Percentiles rank a stretch among this genome's conserved stretches.
Conservation (phyloP, 2,888 invertebrate species). For the Neoitamus cyanurus region DNA sequence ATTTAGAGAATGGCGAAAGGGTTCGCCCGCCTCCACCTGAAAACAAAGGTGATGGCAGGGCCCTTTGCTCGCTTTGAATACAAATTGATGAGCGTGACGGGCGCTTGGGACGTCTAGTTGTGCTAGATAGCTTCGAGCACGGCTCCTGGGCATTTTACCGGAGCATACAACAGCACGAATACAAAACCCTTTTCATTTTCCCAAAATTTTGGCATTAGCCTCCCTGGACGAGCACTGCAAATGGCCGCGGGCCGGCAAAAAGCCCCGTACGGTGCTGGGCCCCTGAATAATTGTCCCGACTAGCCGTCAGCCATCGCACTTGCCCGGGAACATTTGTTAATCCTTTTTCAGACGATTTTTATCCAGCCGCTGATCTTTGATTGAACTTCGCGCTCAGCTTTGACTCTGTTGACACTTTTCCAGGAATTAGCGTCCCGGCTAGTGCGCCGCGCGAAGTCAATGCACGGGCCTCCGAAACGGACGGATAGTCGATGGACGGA, state of each 20-base stretch:
- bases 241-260: background rate
- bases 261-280: background rate
- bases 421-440: background rate
- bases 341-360: background rate
- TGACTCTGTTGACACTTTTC: constrained; percentile 29
- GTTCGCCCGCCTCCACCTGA: background rate
- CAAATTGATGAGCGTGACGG: constrained; percentile 25
- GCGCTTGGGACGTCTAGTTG: background rate
- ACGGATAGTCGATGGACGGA: background rate
- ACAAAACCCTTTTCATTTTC: background rate
- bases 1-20: constrained; percentile 42
- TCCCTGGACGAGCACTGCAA: background rate
- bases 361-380: constrained; percentile 16
- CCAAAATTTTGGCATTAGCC: background rate
- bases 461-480: background rate
- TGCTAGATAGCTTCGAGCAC: background rate
- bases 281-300: background rate
- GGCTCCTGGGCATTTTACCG: background rate
- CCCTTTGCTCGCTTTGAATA: constrained; percentile 12
- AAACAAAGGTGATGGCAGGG: background rate
- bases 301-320: background rate
- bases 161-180: background rate
- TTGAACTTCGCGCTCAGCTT: constrained; percentile 4
- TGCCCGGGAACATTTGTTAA: background rate
- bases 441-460: background rate